phyloP scores from a whole-genome alignment of 2,113 vertebrate species.

The Cavia porcellus region DNA sequence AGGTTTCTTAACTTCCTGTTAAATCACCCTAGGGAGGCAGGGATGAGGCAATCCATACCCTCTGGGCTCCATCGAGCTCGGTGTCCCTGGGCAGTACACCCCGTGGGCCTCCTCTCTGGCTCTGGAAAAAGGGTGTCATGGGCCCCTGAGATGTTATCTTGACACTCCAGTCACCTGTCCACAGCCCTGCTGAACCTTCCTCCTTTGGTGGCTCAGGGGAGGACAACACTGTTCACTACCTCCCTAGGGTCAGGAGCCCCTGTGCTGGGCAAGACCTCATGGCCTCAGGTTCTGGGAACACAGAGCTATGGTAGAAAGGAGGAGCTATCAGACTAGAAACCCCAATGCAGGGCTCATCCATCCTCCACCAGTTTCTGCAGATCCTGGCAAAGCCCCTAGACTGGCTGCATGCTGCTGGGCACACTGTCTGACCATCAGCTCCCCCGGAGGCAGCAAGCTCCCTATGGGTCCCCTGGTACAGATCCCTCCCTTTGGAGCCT shows the following conservation, averaged over 20 bases:
- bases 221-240: not conserved
- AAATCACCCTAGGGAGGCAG: not conserved
- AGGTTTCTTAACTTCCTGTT: not conserved
- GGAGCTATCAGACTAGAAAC: not conserved
- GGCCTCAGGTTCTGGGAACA: accelerated
- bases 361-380: not conserved
- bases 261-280: not conserved
- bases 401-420: not conserved
- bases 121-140: not conserved
- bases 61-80: not conserved
- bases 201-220: not conserved
- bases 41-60: not conserved
- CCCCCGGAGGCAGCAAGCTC: not conserved
- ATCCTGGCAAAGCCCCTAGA: not conserved
- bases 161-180: not conserved
- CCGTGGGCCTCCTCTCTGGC: accelerated
- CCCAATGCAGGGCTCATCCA: accelerated
- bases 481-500: not conserved
- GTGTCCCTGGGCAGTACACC: not conserved
- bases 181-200: not conserved
- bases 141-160: not conserved
- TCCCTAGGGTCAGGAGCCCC: not conserved
- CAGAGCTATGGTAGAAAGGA: not conserved
- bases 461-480: not conserved
- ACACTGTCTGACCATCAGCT: not conserved